These are phyloP conservation scores for Otus scops DNA, from an alignment of 2,797 vertebrate genomes.

Conservation along the genomic window DNA sequence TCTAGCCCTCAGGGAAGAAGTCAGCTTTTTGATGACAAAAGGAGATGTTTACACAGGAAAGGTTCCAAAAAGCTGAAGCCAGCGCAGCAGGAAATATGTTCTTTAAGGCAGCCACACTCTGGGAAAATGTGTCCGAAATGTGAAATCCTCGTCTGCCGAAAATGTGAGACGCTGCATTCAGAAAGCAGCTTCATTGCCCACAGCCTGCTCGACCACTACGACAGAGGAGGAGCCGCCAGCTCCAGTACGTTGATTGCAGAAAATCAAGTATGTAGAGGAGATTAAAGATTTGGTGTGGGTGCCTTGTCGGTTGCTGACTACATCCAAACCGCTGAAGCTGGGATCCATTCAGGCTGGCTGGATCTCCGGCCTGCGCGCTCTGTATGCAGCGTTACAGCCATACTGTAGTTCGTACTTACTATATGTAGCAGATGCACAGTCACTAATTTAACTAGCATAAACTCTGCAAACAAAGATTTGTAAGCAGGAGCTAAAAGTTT, in stretches of 20 bases:
- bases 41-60: background rate
- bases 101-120: background rate
- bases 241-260: background rate
- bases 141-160: constrained; percentile 56
- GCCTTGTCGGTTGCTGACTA: background rate
- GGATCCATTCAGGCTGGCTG: background rate
- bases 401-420: background rate
- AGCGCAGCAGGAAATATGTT: background rate
- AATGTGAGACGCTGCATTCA: constrained; percentile 67
- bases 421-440: background rate
- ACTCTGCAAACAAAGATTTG: background rate
- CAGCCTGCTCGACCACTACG: constrained; percentile 74
- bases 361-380: fast-evolving
- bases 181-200: constrained; percentile 71
- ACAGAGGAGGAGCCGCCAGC: background rate
- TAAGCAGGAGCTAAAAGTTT: background rate
- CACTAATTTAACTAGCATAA: background rate
- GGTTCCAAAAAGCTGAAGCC: constrained; percentile 15
- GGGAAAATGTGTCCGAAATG: constrained; percentile 69
- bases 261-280: background rate
- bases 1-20: constrained; percentile 41
- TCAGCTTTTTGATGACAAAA: constrained; percentile 23
- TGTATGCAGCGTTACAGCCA: fast-evolving
- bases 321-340: background rate
- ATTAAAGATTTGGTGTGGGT: background rate